Conservation (phyloP, 2,113 vertebrate species). For the Polypterus bichir region DNA sequence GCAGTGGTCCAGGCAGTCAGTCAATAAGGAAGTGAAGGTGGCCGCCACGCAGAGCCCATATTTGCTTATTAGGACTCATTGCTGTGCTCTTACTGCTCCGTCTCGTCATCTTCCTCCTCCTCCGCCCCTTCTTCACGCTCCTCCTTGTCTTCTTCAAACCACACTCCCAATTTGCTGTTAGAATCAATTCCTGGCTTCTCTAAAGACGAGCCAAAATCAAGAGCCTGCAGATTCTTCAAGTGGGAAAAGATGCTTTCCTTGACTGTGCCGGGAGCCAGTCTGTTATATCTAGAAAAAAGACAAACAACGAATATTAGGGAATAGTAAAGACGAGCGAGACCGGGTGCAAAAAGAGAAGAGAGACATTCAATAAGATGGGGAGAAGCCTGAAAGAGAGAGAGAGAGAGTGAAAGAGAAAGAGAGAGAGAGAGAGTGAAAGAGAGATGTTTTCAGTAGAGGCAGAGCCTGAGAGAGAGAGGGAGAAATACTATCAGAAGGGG, state of each 20-base stretch:
- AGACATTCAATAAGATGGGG: background rate
- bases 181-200: slow-evolving; percentile 10
- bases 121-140: slow-evolving; percentile 13
- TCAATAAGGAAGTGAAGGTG: no score
- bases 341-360: no score
- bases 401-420: no score
- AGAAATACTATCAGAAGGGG: no score
- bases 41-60: no score
- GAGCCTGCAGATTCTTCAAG: slow-evolving; percentile 71
- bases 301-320: background rate
- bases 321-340: background rate
- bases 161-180: slow-evolving; percentile 25
- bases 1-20: no score
- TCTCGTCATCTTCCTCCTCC: background rate
- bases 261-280: slow-evolving; percentile 63
- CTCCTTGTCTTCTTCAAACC: background rate
- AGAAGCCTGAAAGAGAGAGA: no score
- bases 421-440: no score
- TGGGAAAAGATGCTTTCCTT: slow-evolving; percentile 71
- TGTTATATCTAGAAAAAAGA: slow-evolving; percentile 64
- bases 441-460: no score
- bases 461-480: no score
- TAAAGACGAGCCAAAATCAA: slow-evolving; percentile 64
- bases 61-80: no score
- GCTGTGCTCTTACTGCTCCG: background rate